Conservation (phyloP, 2,888 invertebrate species). For the Agrotis ipsilon region DNA sequence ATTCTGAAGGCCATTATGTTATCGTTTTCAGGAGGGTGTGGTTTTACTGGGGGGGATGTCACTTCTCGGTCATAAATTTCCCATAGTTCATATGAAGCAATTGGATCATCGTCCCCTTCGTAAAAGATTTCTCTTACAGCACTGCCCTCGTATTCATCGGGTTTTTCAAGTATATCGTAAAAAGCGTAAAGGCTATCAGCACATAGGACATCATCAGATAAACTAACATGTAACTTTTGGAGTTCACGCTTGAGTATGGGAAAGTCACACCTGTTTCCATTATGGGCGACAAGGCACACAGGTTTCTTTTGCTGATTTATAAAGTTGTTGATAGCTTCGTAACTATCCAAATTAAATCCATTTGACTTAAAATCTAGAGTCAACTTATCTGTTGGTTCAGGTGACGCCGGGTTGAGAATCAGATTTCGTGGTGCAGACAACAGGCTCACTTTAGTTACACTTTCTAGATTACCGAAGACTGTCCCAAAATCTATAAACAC, state of each 20-base stretch:
- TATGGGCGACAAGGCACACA: too few species aligned
- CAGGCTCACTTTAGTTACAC: not conserved
- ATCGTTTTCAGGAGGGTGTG: not conserved
- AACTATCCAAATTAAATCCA: too few species aligned
- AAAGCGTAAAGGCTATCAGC: not conserved
- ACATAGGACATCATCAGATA: too few species aligned
- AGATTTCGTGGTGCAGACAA: not conserved
- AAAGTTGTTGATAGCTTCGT: too few species aligned
- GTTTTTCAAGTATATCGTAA: constrained; percentile 18
- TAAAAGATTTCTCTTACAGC: not conserved
- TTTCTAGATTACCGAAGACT: not conserved
- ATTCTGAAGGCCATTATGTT: too few species aligned
- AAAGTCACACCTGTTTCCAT: too few species aligned
- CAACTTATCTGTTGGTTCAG: too few species aligned
- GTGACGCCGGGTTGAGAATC: too few species aligned
- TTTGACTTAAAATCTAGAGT: too few species aligned
- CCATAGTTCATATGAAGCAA: not conserved
- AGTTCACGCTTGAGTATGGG: too few species aligned
- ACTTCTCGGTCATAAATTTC: not conserved
- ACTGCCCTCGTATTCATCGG: not conserved
- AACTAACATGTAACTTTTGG: too few species aligned
- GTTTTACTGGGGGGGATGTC: not conserved
- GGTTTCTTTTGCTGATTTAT: too few species aligned
- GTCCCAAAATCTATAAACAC: constrained; percentile 3
- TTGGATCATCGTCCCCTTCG: not conserved